Conservation (phyloP, 2,113 vertebrate genomes). For the Misgurnus mizolepis region DNA sequence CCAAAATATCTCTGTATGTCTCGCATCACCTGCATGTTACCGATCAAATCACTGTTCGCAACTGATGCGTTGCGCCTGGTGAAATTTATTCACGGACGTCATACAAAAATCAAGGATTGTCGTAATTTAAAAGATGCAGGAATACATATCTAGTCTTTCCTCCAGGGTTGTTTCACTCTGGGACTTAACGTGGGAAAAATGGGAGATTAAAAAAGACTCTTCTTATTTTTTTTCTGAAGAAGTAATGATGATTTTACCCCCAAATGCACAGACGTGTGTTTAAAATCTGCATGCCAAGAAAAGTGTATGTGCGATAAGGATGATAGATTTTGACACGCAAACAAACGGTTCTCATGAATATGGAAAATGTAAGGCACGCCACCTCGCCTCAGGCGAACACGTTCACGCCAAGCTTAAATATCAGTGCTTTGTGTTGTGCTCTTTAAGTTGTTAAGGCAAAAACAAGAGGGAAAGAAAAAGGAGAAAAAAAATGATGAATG, state of each 20-base stretch:
- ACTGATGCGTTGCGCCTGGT: background rate
- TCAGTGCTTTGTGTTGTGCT: conserved; percentile 49
- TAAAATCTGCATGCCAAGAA: conserved; percentile 21
- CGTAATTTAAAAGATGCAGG: background rate
- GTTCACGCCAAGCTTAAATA: conserved; percentile 42
- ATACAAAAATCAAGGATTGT: background rate
- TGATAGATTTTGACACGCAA: conserved; percentile 35
- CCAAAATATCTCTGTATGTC: conserved; percentile 3
- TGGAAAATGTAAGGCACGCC: conserved; percentile 43
- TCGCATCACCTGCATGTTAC: background rate
- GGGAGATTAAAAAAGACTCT: background rate
- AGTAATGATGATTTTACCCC: background rate
- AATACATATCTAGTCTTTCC: background rate
- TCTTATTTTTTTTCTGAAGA: background rate
- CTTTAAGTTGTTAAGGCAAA: conserved; percentile 45
- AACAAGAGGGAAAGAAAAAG: background rate
- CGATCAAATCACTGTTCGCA: background rate
- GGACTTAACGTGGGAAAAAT: background rate
- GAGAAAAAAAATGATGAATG: conserved; percentile 50
- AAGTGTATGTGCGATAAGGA: conserved; percentile 27
- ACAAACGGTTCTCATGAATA: conserved; percentile 46
- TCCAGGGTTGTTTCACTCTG: background rate
- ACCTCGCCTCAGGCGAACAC: conserved; percentile 31
- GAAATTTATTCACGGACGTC: conserved; percentile 13
- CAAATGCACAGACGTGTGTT: background rate